Evolutionary conservation across 2,888 invertebrate species (phyloP), one percentile per base, ranked within the genome.

Genomic region (Pristionchus japonicus): DNA sequence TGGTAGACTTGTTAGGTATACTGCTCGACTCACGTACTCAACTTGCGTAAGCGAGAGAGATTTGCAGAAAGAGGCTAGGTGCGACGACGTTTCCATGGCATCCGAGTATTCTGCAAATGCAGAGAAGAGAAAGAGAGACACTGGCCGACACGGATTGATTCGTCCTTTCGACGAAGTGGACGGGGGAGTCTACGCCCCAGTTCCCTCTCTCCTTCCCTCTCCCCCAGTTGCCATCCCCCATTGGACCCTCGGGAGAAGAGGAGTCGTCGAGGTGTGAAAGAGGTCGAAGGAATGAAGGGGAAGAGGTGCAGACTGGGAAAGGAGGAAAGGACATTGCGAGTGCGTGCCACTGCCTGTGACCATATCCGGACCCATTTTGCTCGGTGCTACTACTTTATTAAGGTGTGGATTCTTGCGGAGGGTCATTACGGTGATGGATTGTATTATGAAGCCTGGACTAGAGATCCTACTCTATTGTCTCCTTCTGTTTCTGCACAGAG

Each of bases 211-310:
- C 64, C 31, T 17, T 31, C 34, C 64, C 31, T 67, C 64, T 67
- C 27, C 31, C 34, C 64, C 64, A 67, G 64, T 67, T 67, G 34
- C 64, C 64, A 67, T 34, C 17, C 64, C 64, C 40, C 74, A 23
- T 74, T 40, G 37, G 74, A 23, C 74, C 74, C 40, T 74, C 40
- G 17, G 74, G 74, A 40, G 74, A n/a, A n/a, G n/a, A n/a, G n/a
- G n/a, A 74, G 23, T 40, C 74, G 37, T 74, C 40, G 74, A 74
- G 74, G 74, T 74, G 74, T 74, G 74, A 74, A 67, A 70, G 37
- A 20, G 34, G 34, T 13, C 31, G 23, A 31, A 74, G 74, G 40
- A 23, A 37, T 37, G 74, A 40, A 74, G 17, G 40, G 37, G 34
- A 37, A 3, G 37, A 70, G 6, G 27, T 7, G 34, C 40, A 37